Conservation (phyloP, 2,888 invertebrate species). For the Pachliopta kotzebuea region DNA sequence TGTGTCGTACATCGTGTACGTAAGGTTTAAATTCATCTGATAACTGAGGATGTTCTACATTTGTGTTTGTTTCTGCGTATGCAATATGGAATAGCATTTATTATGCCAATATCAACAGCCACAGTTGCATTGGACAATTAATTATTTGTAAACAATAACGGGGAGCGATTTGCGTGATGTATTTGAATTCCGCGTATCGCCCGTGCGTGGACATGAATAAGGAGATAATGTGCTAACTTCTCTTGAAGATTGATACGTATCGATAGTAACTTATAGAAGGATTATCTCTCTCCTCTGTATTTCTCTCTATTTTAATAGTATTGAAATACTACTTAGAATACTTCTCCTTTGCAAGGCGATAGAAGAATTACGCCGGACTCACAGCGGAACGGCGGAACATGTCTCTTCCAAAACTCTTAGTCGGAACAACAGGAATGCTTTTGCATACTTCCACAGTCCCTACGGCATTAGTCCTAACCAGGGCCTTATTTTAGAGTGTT, state of each 20-base stretch:
- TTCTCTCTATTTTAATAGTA: no score
- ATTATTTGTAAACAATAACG: slow-evolving; percentile 76
- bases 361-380: no score
- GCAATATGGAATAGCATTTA: slow-evolving; percentile 67
- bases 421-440: no score
- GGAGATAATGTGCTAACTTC: slow-evolving; percentile 29
- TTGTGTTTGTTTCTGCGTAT: slow-evolving; percentile 52
- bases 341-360: no score
- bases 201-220: slow-evolving; percentile 63
- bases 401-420: no score
- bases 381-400: no score
- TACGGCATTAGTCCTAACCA: no score
- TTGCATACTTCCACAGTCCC: no score
- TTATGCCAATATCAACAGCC: slow-evolving; percentile 70
- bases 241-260: slow-evolving; percentile 42
- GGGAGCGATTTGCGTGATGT: slow-evolving; percentile 44
- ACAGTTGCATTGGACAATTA: slow-evolving; percentile 75
- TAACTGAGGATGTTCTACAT: slow-evolving; percentile 10
- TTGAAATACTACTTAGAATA: not conserved
- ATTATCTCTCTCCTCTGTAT: no score
- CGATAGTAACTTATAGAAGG: slow-evolving; percentile 34
- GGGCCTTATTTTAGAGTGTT: no score
- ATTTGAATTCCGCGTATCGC: slow-evolving; percentile 44
- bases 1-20: not conserved
- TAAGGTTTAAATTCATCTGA: slow-evolving; percentile 14